Evolutionary conservation across 2,113 vertebrate species (phyloP).

Genomic region (Oreochromis aureus): DNA sequence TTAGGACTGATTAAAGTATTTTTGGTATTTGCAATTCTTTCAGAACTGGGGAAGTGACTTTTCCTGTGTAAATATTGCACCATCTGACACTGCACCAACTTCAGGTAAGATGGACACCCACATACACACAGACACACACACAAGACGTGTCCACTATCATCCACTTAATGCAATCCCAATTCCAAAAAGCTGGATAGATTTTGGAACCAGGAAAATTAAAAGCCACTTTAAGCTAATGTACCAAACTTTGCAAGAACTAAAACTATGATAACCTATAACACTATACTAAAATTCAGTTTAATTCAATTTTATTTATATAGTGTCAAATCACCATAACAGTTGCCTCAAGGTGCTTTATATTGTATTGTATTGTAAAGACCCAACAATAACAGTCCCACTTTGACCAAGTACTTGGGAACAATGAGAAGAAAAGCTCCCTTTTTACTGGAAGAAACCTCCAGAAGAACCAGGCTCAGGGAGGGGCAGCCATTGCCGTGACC

Average conservation of each 20-base stretch:
- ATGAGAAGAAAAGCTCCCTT: too few relatives aligned
- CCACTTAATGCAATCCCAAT: neutral
- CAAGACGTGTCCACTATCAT: neutral
- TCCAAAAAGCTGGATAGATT: neutral
- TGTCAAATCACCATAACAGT: neutral
- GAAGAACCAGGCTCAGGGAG: too few relatives aligned
- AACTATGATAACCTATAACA: neutral
- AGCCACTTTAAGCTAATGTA: neutral
- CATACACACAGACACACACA: neutral
- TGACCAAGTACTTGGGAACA: too few relatives aligned
- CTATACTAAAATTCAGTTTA: neutral
- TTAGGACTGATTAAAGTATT: neutral
- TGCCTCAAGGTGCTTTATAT: neutral
- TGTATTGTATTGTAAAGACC: neutral
- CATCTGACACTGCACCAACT: constrained; percentile 70
- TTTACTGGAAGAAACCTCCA: too few relatives aligned
- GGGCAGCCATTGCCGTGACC: too few relatives aligned
- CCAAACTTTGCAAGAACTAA: neutral
- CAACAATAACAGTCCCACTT: neutral
- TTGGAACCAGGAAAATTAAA: neutral
- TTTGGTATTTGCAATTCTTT: neutral
- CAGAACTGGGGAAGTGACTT: constrained; percentile 90
- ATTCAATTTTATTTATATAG: neutral
- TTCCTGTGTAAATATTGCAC: constrained; percentile 56
- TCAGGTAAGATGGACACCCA: constrained; percentile 73